Conservation (phyloP, 2,113 vertebrate species). For the Dipodomys ordii region DNA sequence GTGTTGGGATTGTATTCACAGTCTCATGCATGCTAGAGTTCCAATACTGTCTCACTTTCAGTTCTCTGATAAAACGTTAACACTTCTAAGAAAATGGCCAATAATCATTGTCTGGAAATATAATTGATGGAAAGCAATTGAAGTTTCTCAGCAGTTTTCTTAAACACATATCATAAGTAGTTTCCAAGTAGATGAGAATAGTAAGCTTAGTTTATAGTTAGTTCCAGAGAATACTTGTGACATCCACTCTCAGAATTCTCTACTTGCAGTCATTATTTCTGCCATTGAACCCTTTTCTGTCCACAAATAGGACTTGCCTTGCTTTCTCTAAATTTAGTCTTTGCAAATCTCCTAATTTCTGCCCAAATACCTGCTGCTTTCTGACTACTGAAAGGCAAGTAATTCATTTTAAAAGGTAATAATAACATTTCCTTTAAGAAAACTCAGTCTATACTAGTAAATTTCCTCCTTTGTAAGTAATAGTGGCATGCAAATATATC, state of each 20-base stretch:
- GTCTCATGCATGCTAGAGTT: not conserved
- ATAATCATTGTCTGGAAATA: not conserved
- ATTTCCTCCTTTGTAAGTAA: not conserved
- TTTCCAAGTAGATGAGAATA: not conserved
- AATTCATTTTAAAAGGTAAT: not conserved
- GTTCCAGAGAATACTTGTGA: rapidly evolving
- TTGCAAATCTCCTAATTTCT: not conserved
- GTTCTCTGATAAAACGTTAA: not conserved
- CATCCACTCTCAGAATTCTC: not conserved
- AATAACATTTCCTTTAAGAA: not conserved
- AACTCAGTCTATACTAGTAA: not conserved
- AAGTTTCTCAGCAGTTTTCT: not conserved
- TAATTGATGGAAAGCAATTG: not conserved
- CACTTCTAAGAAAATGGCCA: not conserved
- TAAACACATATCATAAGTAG: not conserved
- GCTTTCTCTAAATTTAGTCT: not conserved
- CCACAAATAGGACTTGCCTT: not conserved
- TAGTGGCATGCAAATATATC: not conserved
- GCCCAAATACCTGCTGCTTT: not conserved
- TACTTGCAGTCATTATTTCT: not conserved
- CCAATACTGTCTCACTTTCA: not conserved
- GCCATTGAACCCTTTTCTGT: not conserved
- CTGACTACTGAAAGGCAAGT: not conserved
- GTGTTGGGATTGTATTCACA: not conserved
- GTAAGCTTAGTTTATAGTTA: not conserved